phyloP scores from a whole-genome alignment of 1,140 invertebrate species.

The Contarinia nasturtii region DNA sequence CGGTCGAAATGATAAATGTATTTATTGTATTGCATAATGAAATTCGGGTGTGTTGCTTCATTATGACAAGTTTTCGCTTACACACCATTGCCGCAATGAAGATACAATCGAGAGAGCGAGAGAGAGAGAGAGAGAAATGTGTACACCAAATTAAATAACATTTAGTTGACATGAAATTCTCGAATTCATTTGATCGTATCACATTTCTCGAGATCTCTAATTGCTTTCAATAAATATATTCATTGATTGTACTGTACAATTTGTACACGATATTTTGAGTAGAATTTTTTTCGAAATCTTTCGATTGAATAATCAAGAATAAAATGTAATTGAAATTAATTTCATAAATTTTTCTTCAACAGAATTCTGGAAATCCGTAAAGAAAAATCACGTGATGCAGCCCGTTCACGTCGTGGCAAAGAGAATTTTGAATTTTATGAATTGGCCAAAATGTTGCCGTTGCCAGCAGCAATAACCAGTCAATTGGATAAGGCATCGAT shows the following conservation, averaged over 20 bases:
- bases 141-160: no score
- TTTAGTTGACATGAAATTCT: background rate
- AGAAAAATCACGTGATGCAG: conserved; percentile 92
- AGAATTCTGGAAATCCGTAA: conserved; percentile 92
- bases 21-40: background rate
- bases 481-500: conserved; percentile 98
- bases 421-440: conserved; percentile 99
- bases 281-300: background rate
- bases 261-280: background rate
- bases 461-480: conserved; percentile 89
- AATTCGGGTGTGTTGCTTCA: background rate
- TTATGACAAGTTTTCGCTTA: background rate
- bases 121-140: no score
- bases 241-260: no score
- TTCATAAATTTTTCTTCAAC: conserved; percentile 25
- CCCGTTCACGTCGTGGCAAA: conserved; percentile 81
- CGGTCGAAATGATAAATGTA: background rate
- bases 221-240: no score
- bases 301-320: background rate
- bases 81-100: background rate
- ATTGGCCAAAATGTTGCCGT: conserved; percentile 89
- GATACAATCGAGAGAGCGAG: no score
- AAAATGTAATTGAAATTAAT: background rate
- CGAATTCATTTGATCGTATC: background rate
- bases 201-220: background rate